Evolutionary conservation across 2,888 invertebrate genomes (phyloP).

Genomic region (Euplagia quadripunctaria): DNA sequence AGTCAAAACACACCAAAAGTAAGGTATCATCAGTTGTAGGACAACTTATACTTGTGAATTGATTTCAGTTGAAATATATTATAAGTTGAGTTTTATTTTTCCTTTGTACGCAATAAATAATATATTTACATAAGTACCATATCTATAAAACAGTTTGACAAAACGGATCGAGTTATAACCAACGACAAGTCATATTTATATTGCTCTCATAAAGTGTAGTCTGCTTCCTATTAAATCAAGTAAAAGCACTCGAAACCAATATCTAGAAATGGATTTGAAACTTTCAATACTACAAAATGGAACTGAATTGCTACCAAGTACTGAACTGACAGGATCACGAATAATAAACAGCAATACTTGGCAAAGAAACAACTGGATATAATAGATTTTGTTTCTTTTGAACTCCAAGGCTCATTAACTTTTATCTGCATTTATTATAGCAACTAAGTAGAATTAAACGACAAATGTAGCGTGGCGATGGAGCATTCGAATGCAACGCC

Average conservation of each 20-base stretch:
- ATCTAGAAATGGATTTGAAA: background rate
- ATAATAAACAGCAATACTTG: background rate
- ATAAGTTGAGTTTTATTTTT: too few relatives aligned
- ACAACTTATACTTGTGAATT: background rate
- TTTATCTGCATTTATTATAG: background rate
- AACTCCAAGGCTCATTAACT: background rate
- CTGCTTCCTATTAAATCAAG: background rate
- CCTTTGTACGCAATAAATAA: too few relatives aligned
- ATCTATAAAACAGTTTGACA: too few relatives aligned
- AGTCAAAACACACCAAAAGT: background rate
- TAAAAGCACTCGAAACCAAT: constrained; percentile 4
- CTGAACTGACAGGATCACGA: background rate
- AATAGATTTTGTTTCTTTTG: too few relatives aligned
- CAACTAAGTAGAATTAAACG: background rate
- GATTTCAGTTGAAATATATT: too few relatives aligned
- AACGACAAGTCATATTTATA: too few relatives aligned
- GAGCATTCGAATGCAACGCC: too few relatives aligned
- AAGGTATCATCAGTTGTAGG: background rate
- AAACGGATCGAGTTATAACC: too few relatives aligned
- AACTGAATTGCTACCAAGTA: background rate
- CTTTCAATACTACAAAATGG: background rate
- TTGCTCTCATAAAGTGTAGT: background rate
- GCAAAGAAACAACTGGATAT: background rate
- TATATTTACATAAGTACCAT: too few relatives aligned
- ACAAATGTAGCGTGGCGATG: too few relatives aligned